These are phyloP conservation scores for Drosophila santomea DNA, from an alignment of 1,140 invertebrate species.

Conservation along the genomic window DNA sequence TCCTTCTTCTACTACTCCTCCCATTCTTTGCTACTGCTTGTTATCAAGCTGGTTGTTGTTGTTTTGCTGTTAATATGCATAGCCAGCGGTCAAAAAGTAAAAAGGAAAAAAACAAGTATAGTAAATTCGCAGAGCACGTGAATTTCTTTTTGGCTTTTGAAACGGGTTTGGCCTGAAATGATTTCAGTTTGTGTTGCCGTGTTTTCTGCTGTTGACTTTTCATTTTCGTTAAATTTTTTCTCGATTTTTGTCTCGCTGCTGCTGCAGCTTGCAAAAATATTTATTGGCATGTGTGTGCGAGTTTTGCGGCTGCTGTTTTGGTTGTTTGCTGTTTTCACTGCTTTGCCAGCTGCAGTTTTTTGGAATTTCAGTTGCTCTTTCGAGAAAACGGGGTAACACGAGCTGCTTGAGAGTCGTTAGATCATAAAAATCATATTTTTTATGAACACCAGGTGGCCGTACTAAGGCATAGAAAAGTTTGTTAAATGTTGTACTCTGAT, in stretches of 20 bases:
- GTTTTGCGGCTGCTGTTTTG: constrained; percentile 23
- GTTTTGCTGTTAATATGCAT: constrained; percentile 60
- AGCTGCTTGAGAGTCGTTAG: neutral
- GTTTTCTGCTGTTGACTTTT: constrained; percentile 59
- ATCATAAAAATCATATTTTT: constrained; percentile 16
- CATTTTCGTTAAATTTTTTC: constrained; percentile 59
- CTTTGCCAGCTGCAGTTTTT: constrained; percentile 37
- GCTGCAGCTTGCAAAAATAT: constrained; percentile 56
- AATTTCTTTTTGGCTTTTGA: constrained; percentile 71
- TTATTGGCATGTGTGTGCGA: constrained; percentile 53
- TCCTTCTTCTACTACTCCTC: constrained; percentile 1
- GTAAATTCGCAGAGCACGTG: constrained; percentile 65
- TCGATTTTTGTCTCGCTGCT: constrained; percentile 38
- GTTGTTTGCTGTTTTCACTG: constrained; percentile 35
- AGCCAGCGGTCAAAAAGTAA: constrained; percentile 38
- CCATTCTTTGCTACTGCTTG: constrained; percentile 13
- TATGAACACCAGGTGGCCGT: neutral
- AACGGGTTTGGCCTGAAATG: constrained; percentile 67
- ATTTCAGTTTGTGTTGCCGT: constrained; percentile 44
- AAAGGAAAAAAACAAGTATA: constrained; percentile 1
- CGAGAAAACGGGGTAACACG: constrained; percentile 22
- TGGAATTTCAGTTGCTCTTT: constrained; percentile 29
- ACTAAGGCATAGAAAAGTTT: neutral
- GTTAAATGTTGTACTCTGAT: no score
- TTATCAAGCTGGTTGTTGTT: constrained; percentile 36